Evolutionary conservation across 1,140 invertebrate genomes (phyloP).

Genomic region (Cydia strobilella): DNA sequence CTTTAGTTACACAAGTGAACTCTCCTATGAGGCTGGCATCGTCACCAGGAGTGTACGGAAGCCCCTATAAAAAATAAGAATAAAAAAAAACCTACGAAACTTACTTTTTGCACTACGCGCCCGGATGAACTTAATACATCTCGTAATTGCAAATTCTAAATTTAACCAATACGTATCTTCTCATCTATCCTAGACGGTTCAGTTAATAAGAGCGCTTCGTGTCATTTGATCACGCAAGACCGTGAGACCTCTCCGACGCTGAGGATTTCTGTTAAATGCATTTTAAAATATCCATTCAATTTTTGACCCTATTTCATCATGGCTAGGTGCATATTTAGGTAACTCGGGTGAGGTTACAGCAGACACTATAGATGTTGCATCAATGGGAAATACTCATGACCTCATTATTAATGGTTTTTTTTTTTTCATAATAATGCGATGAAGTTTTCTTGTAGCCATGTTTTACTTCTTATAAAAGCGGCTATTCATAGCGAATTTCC

Average conservation of each 20-base stretch:
- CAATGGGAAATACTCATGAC: not conserved
- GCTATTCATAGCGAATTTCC: no score
- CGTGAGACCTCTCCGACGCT: not conserved
- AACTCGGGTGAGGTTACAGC: not conserved
- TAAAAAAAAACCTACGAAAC: no score
- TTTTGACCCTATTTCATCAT: not conserved
- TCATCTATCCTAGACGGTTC: not conserved
- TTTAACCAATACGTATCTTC: not conserved
- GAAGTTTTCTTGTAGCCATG: not conserved
- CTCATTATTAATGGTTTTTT: not conserved
- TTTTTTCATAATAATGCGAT: not conserved
- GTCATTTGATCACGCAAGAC: constrained; percentile 16
- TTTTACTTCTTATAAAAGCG: no score
- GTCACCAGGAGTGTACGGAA: no score
- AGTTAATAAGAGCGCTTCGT: constrained; percentile 9
- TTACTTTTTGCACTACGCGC: no score
- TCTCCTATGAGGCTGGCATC: no score
- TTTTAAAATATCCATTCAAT: not conserved
- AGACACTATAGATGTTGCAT: not conserved
- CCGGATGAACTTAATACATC: no score
- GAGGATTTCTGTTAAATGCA: not conserved
- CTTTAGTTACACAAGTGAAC: no score
- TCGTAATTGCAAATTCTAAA: not conserved
- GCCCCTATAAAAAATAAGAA: no score
- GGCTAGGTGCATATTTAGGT: not conserved